Conservation (phyloP, 2,113 vertebrate genomes). For the Polyodon spathula region DNA sequence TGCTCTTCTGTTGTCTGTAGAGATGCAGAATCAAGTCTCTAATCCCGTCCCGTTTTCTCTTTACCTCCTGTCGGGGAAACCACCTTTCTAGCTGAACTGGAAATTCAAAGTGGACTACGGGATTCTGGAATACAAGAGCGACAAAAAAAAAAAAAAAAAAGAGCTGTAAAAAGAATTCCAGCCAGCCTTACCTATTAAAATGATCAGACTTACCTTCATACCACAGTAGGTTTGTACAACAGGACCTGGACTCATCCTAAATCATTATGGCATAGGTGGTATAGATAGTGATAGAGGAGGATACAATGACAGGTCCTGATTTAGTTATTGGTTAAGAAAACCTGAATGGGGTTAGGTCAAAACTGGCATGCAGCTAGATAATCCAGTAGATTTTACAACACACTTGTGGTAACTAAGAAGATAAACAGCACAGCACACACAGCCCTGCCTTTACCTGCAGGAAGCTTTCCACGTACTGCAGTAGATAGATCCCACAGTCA, state of each 20-base stretch:
- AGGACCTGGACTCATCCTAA: too few species aligned
- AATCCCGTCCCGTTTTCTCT: conserved; percentile 85
- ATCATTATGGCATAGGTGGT: too few species aligned
- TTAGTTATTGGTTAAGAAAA: too few species aligned
- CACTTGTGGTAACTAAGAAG: too few species aligned
- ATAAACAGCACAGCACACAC: neutral
- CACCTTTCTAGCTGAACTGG: conserved; percentile 76
- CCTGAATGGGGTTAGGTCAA: too few species aligned
- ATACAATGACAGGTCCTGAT: too few species aligned
- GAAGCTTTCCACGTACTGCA: conserved; percentile 93
- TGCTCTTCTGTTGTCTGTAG: conserved; percentile 68
- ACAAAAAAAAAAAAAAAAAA: neutral
- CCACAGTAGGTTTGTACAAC: too few species aligned
- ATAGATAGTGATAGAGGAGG: too few species aligned
- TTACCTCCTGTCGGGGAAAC: conserved; percentile 83
- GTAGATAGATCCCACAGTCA: conserved; percentile 87
- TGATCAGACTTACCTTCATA: too few species aligned
- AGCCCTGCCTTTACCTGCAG: conserved; percentile 64
- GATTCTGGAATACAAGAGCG: conserved; percentile 69
- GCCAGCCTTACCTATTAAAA: conserved; percentile 1
- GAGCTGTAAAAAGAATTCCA: conserved; percentile 12
- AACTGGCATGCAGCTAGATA: too few species aligned
- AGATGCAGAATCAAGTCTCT: conserved; percentile 79
- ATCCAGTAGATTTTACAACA: too few species aligned
- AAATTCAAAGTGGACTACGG: conserved; percentile 82